Percentiles rank a stretch among this genome's conserved stretches.
These are phyloP conservation scores for Coelinius sp. DNA, from an alignment of 2,888 invertebrate genomes.

Conservation along the genomic window DNA sequence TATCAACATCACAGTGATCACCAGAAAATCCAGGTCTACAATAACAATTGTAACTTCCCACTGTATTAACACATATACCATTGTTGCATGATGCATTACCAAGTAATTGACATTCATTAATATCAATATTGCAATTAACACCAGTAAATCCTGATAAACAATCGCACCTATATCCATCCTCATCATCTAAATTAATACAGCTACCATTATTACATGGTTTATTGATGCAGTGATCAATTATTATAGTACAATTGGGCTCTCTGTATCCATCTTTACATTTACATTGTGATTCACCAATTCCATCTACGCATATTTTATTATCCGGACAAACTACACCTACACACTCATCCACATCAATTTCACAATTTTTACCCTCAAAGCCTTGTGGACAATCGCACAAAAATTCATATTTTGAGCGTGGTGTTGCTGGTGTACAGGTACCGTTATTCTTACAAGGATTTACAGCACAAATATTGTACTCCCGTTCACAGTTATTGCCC, in stretches of 20 bases:
- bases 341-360: conserved; percentile 79
- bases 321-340: conserved; percentile 72
- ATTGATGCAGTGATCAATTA: conserved; percentile 76
- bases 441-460: conserved; percentile 79
- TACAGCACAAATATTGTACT: conserved; percentile 74
- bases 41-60: conserved; percentile 86
- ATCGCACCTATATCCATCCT: conserved; percentile 78
- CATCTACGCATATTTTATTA: conserved; percentile 74
- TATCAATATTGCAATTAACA: conserved; percentile 76
- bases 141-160: conserved; percentile 82
- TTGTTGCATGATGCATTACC: conserved; percentile 80
- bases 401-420: conserved; percentile 71
- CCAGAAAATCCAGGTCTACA: conserved; percentile 93
- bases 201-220: conserved; percentile 84
- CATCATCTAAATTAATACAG: conserved; percentile 77
- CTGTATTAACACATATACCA: conserved; percentile 85
- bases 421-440: conserved; percentile 73
- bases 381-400: conserved; percentile 78
- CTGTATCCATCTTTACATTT: conserved; percentile 75
- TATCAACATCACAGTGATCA: conserved; percentile 85
- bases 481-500: conserved; percentile 74
- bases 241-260: conserved; percentile 75
- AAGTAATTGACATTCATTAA: conserved; percentile 80
- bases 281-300: conserved; percentile 75
- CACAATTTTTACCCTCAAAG: conserved; percentile 78